Base-by-base conservation (phyloP, 2,113 vertebrate genomes). In the Psophia crepitans region DNA sequence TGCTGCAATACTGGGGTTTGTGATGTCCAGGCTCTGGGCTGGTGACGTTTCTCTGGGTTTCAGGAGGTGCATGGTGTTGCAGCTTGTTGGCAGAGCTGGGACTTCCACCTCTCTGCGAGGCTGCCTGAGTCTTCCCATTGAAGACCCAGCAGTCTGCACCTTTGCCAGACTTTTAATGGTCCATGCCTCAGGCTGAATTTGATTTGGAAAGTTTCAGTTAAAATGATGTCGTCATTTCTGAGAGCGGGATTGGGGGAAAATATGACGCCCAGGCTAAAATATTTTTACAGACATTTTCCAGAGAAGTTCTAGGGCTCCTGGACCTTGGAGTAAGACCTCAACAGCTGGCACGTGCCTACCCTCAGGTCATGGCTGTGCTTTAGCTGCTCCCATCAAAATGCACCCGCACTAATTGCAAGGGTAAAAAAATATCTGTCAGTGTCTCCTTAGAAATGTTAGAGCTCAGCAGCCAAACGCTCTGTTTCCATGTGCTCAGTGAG, bases 161-260 rank as follows among this genome's bases (percentile, higher is more conserved):
- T 84, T 66, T 75, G 19, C 51, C 88, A 94, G 84, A 39, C 69
- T 73, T 76, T 65, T 46, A 87, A 57, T 4, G 6, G 35, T 33
- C 58, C 0, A 0, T 15, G 27, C 61, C 44, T 88, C 4, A 0
- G 51, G 51, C 49, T 84, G 61, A 79, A 66, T 66, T 69, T 82
- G 61, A 77, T 69, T 73, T 77, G 84, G 84, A 91, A 95, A 91
- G 46, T 93, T 95, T 94, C 81, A 93, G 49, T 74, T 96, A 65
- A 82, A 91, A 85, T 1, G 16, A 44, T 89, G 41, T 65, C 2
- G 17, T 75, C 23, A 73, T 87, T 96, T 81, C 58, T 89, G 58
- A 84, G 61, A 65, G 71, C 65, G 20, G 87, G n/a, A 82, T 58
- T 73, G 83, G 69, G 41, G 74, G 65, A 96, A 96, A 93, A 87